Base-by-base conservation (phyloP, 2,113 vertebrate species). In the Notothenia rossii region DNA sequence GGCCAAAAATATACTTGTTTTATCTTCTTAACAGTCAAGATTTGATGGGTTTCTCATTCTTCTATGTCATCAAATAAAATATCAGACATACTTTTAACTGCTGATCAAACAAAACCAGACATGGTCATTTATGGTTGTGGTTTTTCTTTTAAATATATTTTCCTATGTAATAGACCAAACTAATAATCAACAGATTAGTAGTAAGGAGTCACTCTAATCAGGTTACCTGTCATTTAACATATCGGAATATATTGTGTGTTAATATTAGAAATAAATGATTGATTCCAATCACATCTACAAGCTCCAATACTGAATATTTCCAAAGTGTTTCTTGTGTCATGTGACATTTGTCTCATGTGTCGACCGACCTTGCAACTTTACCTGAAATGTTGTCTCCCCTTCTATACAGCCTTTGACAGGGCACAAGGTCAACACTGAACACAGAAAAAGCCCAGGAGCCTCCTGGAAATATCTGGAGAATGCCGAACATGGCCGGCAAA, bases 401-500 rank as follows among this genome's bases (percentile, higher is more conserved):
- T 78, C 56, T 61, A 65, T 64, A 29, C 13, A 74, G 71, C 43
- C 29, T 64, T 58, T 68, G 54, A 65, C 46, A 48, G 36, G 83
- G 50, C 72, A 75, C 33, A 22, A 64, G 88, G 86, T 90, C 89
- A 92, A 77, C 83, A 50, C 81, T 70, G 91, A 91, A 72, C 82
- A 80, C 86, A 84, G 67, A 86, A 90, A 88, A 89, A 82, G 78
- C 68, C 80, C 59, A 82, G 81, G 78, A 90, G 83, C 83, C 85
- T 77, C 80, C 43, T 36, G 2, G 46, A 89, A 88, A 88, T 89
- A 93, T 92, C 83, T 87, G 66, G 84, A 86, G 93, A 93, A 94
- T 93, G 90, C 77, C n/a, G 81, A 91, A 88, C 81, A 90, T 89
- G 86, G 72, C 70, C 12, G 50, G 84, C 88, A 91, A 88, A 88